A percentile compares a stretch with the other conserved stretches of the same genome.
These are phyloP conservation scores for Chaetophractus vellerosus DNA, from an alignment of 2,797 vertebrate species.

Conservation along the genomic window DNA sequence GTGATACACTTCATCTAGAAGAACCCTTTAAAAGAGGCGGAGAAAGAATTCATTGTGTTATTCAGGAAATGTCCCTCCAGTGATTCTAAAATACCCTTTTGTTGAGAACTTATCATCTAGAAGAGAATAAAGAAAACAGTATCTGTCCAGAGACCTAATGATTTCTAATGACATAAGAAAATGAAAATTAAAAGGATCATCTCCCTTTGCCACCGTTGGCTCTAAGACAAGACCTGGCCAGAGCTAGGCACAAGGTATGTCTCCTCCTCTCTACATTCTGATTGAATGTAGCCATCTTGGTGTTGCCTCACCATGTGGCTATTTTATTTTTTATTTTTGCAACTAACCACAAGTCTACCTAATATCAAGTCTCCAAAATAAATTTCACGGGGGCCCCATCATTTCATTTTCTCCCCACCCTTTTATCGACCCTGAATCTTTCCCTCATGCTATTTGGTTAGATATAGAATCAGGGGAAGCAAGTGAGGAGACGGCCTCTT, in stretches of 20 bases:
- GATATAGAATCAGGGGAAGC: slow-evolving; percentile 10
- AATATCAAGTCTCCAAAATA: slow-evolving; percentile 55
- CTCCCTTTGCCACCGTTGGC: neutral
- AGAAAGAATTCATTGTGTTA: neutral
- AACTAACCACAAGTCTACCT: slow-evolving; percentile 30
- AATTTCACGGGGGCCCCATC: slow-evolving; percentile 38
- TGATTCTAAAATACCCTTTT: neutral
- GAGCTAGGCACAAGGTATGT: neutral
- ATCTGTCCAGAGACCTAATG: neutral
- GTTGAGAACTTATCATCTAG: neutral
- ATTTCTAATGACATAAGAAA: slow-evolving; percentile 28
- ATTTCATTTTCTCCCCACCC: slow-evolving; percentile 68
- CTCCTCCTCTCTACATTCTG: neutral
- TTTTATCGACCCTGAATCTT: slow-evolving; percentile 58
- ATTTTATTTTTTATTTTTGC: neutral
- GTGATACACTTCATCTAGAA: neutral
- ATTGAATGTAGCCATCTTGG: neutral
- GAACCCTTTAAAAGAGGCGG: neutral
- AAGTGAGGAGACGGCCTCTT: neutral
- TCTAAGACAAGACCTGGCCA: neutral
- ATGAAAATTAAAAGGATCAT: neutral
- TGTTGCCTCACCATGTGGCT: neutral
- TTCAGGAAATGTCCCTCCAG: neutral
- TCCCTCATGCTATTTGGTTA: slow-evolving; percentile 49
- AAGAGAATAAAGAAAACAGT: slow-evolving; percentile 10